Conservation (phyloP, 2,113 vertebrate genomes). For the Nematolebias whitei region DNA sequence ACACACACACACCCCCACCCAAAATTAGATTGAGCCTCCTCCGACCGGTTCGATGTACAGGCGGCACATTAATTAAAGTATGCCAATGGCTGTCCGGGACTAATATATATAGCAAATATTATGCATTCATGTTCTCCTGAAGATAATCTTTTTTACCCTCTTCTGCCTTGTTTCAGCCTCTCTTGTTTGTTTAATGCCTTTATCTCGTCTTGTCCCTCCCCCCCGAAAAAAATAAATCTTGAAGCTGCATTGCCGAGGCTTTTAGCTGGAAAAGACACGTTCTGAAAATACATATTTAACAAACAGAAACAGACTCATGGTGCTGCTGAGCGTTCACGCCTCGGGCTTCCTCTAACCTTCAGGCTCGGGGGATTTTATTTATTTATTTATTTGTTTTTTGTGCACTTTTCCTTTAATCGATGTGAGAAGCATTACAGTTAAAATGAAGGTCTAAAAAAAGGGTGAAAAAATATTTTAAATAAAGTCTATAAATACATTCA, state of each 20-base stretch:
- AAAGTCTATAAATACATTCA: not conserved
- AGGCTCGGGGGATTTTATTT: not conserved
- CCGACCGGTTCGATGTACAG: slow-evolving; percentile 63
- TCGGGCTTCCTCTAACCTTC: not conserved
- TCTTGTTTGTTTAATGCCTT: slow-evolving; percentile 52
- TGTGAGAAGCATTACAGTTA: not conserved
- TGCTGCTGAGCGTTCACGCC: not conserved
- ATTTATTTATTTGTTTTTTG: not conserved
- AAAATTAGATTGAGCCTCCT: slow-evolving; percentile 63
- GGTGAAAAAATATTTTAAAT: too few relatives aligned
- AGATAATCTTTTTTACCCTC: slow-evolving; percentile 65
- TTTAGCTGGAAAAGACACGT: slow-evolving; percentile 1
- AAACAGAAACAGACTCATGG: slow-evolving; percentile 6
- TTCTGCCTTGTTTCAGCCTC: too few relatives aligned
- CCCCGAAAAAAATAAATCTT: slow-evolving; percentile 48
- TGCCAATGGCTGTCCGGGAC: slow-evolving; percentile 66
- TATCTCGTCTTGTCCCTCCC: slow-evolving; percentile 26
- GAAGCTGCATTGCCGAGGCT: slow-evolving; percentile 24
- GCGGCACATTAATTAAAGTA: slow-evolving; percentile 74
- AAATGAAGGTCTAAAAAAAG: not conserved
- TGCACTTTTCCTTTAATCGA: slow-evolving; percentile 7
- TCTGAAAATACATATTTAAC: not conserved
- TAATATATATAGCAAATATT: slow-evolving; percentile 74
- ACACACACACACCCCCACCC: slow-evolving; percentile 53
- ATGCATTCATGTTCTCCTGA: slow-evolving; percentile 73